A percentile compares a stretch with the other conserved stretches of the same genome.
Conservation (phyloP, 2,888 invertebrate genomes). For the Seira sanloemensis region DNA sequence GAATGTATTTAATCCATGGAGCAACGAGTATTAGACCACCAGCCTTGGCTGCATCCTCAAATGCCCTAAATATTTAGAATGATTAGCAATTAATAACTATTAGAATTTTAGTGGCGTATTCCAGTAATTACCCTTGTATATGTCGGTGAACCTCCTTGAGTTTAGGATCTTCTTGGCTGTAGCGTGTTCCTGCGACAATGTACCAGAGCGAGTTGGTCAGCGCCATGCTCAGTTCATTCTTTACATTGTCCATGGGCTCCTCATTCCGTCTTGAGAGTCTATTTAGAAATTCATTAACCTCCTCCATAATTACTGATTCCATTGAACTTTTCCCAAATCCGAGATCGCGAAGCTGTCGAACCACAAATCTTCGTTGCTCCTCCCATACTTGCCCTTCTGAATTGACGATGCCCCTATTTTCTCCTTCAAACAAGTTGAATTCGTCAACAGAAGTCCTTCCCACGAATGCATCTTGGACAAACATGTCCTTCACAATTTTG, state of each 20-base stretch:
- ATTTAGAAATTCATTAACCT: slow-evolving; percentile 31
- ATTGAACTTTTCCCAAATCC: slow-evolving; percentile 58
- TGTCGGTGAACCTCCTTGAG: slow-evolving; percentile 15
- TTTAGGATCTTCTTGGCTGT: slow-evolving; percentile 48
- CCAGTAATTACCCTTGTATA: slow-evolving; percentile 31
- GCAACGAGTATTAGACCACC: slow-evolving; percentile 20
- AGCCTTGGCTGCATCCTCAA: slow-evolving; percentile 35
- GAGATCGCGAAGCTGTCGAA: slow-evolving; percentile 53
- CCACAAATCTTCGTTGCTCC: slow-evolving; percentile 49
- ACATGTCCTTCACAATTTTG: slow-evolving; percentile 48
- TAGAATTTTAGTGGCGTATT: too few relatives aligned
- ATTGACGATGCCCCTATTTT: slow-evolving; percentile 30
- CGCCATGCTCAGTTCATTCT: slow-evolving; percentile 28
- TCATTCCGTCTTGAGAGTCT: slow-evolving; percentile 22
- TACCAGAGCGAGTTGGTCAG: slow-evolving; percentile 51
- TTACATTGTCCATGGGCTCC: slow-evolving; percentile 31
- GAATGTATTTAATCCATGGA: slow-evolving; percentile 31
- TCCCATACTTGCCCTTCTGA: slow-evolving; percentile 46
- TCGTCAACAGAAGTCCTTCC: slow-evolving; percentile 35
- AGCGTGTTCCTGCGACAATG: slow-evolving; percentile 44
- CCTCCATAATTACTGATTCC: slow-evolving; percentile 52
- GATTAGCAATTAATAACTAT: too few relatives aligned
- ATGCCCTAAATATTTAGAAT: slow-evolving; percentile 9
- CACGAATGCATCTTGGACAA: slow-evolving; percentile 42
- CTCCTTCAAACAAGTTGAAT: slow-evolving; percentile 40